phyloP scores from a whole-genome alignment of 2,888 invertebrate genomes.

The Hemistola chrysoprasaria region DNA sequence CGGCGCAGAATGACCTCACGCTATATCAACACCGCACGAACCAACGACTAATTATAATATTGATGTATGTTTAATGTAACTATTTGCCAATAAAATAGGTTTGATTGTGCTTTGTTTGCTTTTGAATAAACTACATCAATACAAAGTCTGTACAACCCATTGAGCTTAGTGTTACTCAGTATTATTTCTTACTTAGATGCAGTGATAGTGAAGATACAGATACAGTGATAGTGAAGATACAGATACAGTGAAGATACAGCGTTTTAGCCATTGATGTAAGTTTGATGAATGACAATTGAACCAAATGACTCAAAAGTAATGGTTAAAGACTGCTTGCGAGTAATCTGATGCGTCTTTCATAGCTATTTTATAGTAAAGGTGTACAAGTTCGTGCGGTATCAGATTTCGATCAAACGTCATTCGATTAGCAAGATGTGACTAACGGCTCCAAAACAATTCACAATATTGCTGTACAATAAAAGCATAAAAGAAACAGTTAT shows the following conservation, averaged over 20 bases:
- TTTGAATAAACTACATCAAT: constrained; percentile 40
- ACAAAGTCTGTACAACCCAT: constrained; percentile 21
- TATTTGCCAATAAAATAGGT: constrained; percentile 43
- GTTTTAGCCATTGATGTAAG: no score
- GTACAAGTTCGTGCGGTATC: constrained; percentile 6
- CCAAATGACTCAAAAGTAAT: no score
- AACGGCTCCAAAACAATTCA: constrained; percentile 45
- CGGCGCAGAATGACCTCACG: constrained; percentile 40
- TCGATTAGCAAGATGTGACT: constrained; percentile 27
- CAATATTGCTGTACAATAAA: constrained; percentile 68
- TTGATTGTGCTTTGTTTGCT: constrained; percentile 49
- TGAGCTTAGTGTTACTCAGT: no score
- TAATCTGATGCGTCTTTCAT: no score
- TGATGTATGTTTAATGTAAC: constrained; percentile 10
- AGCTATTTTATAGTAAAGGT: no score
- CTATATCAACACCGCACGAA: constrained; percentile 33
- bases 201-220: no score
- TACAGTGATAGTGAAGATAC: no score
- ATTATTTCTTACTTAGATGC: no score
- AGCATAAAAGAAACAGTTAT: constrained; percentile 66
- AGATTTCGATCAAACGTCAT: constrained; percentile 3
- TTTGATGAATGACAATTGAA: no score
- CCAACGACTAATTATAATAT: constrained; percentile 23
- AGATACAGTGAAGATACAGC: no score
- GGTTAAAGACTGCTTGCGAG: no score